Base-by-base conservation (phyloP, 1,140 invertebrate genomes). In the Nymphalis io region DNA sequence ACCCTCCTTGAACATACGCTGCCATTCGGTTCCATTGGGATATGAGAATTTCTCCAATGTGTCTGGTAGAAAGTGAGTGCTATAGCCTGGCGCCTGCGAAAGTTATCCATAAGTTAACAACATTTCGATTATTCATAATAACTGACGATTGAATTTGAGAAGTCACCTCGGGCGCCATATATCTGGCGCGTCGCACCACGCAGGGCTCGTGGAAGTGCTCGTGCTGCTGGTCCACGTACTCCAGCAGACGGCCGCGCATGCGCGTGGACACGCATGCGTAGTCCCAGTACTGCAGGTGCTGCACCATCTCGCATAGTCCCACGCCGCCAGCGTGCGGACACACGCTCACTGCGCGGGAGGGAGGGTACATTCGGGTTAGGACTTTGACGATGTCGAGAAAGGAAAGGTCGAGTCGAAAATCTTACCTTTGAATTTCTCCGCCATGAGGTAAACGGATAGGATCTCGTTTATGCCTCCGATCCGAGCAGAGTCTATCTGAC, bases 271-370 rank as follows among this genome's bases (percentile, higher is more conserved):
- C 83, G 59, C 93, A 93, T 13, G 96, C 93, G 89, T 94, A 98
- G 84, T 98, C 97, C 95, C 97, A 98, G 79, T 96, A 95, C 90
- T 98, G 96, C 16, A 98, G 92, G 91, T 98, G 97, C 79, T 98
- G 97, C 3, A 98, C 96, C 94, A 98, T 96, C 92, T 98, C 97
- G 85, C 97, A 98, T 0, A 98, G 93, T 10, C 97, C 97, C 1
- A 98, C 95, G 15, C 98, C 98, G 15, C 98, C 98, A 60, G 97
- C 97, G 92, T 98, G 98, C 0, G 98, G 97, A 88, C 97, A 98
- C 0, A 98, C 96, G 80, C 97, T 97, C 44, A 98, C 97, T 97
- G 84, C 40, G 40, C 40, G 40, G 13, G 4, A n/a, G n/a, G n/a
- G n/a, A n/a, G 39, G 39, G 10, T 8, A 2, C 39, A 10, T 15